Percentiles rank a stretch among this genome's conserved stretches.
phyloP scores from a whole-genome alignment of 2,888 invertebrate genomes.

The Cataglyphis cursor region DNA sequence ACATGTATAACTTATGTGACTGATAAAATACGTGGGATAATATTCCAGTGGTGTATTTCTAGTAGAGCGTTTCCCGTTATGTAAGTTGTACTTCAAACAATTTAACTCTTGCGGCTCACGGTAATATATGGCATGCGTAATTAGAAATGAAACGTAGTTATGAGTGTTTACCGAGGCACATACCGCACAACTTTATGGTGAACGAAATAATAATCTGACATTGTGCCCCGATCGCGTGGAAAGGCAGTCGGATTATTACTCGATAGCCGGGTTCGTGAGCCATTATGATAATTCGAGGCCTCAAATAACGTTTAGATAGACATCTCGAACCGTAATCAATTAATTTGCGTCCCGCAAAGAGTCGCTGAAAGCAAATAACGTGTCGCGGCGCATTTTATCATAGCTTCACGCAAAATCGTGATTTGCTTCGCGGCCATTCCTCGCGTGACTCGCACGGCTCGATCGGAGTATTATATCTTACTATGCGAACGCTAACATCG shows the following conservation, averaged over 20 bases:
- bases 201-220: conserved; percentile 45
- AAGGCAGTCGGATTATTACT: conserved; percentile 28
- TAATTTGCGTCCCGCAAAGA: conserved; percentile 44
- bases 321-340: conserved; percentile 48
- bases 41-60: not conserved
- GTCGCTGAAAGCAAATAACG: conserved; percentile 50
- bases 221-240: conserved; percentile 40
- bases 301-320: conserved; percentile 34
- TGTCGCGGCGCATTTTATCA: conserved; percentile 47
- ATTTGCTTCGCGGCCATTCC: conserved; percentile 47
- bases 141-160: conserved; percentile 34
- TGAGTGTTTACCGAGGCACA: not conserved
- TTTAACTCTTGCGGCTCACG: conserved; percentile 8
- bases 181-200: not conserved
- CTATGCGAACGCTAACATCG: conserved; percentile 45
- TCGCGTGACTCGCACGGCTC: conserved; percentile 41
- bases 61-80: not conserved
- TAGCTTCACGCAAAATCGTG: conserved; percentile 46
- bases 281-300: conserved; percentile 49
- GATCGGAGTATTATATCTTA: conserved; percentile 24
- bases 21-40: conserved; percentile 33
- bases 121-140: conserved; percentile 28
- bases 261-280: conserved; percentile 13
- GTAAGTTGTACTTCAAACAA: conserved; percentile 20
- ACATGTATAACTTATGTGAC: conserved; percentile 24